A percentile compares a stretch with the other conserved stretches of the same genome.
phyloP scores from a whole-genome alignment of 1,140 invertebrate genomes.

The Drosophila sp. region DNA sequence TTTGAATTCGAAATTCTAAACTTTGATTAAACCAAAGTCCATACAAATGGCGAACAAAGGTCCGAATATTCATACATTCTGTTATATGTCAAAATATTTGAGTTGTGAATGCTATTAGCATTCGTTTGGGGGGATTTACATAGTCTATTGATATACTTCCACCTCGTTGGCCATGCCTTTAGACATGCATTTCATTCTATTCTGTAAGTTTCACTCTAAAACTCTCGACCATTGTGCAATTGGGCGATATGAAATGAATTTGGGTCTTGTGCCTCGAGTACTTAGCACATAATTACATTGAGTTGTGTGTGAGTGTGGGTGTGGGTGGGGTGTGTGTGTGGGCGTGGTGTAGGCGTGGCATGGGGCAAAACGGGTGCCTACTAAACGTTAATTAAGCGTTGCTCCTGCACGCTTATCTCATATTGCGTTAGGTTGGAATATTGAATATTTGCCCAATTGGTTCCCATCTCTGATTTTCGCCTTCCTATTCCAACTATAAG shows the following conservation, averaged over 20 bases:
- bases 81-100: background rate
- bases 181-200: background rate
- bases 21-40: too few relatives aligned
- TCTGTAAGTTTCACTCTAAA: conserved; percentile 4
- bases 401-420: conserved; percentile 48
- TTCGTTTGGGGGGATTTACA: conserved; percentile 7
- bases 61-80: background rate
- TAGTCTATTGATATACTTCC: conserved; percentile 1
- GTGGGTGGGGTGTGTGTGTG: conserved; percentile 11
- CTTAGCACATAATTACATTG: conserved; percentile 60
- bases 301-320: conserved; percentile 20
- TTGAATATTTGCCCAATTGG: conserved; percentile 54
- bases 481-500: conserved; percentile 2
- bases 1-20: too few relatives aligned
- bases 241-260: conserved; percentile 40
- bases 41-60: conserved; percentile 1
- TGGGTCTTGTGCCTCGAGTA: conserved; percentile 23
- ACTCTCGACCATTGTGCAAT: conserved; percentile 23
- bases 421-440: conserved; percentile 34
- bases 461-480: background rate
- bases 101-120: background rate
- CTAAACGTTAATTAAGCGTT: conserved; percentile 56
- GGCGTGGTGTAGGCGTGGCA: background rate
- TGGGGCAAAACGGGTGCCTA: conserved; percentile 1
- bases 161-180: background rate